phyloP scores from a whole-genome alignment of 2,113 vertebrate genomes.

The Aptenodytes patagonicus region DNA sequence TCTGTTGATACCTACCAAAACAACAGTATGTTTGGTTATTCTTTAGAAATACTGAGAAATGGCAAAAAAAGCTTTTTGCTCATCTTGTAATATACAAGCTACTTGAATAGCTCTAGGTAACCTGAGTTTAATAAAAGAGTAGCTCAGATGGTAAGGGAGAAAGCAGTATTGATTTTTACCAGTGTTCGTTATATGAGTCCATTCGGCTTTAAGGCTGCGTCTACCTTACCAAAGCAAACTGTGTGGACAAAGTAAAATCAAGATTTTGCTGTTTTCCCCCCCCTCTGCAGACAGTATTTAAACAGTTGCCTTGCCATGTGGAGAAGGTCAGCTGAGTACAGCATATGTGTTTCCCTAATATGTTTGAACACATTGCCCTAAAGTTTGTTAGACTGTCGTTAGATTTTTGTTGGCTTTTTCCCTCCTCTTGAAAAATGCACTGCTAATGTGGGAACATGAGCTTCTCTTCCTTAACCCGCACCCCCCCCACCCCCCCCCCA shows the following conservation, averaged over 20 bases:
- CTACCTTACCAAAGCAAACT: background rate
- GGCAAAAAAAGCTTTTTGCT: background rate
- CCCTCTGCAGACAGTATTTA: background rate
- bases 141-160: background rate
- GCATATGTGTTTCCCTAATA: background rate
- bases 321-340: constrained; percentile 7
- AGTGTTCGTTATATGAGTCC: background rate
- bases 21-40: background rate
- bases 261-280: background rate
- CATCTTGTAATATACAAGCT: background rate
- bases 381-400: background rate
- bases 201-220: background rate
- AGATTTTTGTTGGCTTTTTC: background rate
- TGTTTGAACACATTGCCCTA: background rate
- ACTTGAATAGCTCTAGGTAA: background rate
- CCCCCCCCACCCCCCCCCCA: background rate
- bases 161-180: background rate
- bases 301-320: constrained; percentile 12
- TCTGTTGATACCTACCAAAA: background rate
- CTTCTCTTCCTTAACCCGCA: background rate
- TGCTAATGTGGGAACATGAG: background rate
- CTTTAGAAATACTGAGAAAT: background rate
- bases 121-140: background rate
- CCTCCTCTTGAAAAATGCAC: background rate
- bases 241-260: background rate